Evolutionary conservation across 2,797 vertebrate species (phyloP), one percentile per base, ranked within the genome.

Genomic region (Lagodon rhomboides): DNA sequence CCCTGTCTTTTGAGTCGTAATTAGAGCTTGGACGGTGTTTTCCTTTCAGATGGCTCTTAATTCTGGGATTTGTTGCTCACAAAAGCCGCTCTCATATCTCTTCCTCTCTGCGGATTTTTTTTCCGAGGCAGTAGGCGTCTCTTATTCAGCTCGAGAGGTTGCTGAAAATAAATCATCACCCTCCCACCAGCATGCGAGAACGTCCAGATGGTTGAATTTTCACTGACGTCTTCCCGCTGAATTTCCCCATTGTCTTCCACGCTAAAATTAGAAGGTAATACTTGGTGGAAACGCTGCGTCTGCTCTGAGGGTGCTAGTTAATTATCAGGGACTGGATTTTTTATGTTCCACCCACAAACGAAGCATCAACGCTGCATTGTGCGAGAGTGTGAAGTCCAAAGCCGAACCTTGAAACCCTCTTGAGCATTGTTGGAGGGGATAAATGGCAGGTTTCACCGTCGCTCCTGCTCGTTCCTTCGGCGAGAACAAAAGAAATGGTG

Each of bases 181-280:
- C 91, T 91, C 91, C 92, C 92, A 90, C 90, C 82, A 81, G 85
- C 54, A 77, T 22, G 84, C 58, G 66, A 88, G 85, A 78, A 87
- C 59, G 91, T 88, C 92, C 93, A 94, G 93, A 94, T 94, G 92
- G 93, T 90, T 86, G 87, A 91, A 50, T 90, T 85, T 90, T 89
- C 87, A 90, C 89, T 77, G 83, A 83, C 75, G 79, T 88, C 78
- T 86, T 88, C 85, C 90, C 38, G 87, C 90, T 92, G 88, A 93
- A 93, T 90, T 88, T 92, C 86, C 91, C 89, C 87, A 91, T 92
- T 93, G 89, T 93, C 91, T 92, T 85, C 80, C 59, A 62, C 51
- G 47, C 89, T 93, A 92, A 93, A 93, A 92, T 93, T 94, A 92
- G 92, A 92, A 86, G 86, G 85, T 87, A 91, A 87, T 91, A 87